Evolutionary conservation across 2,888 invertebrate genomes (phyloP), one percentile per base, ranked within the genome.

Genomic region (Cosmopolites sordidus): DNA sequence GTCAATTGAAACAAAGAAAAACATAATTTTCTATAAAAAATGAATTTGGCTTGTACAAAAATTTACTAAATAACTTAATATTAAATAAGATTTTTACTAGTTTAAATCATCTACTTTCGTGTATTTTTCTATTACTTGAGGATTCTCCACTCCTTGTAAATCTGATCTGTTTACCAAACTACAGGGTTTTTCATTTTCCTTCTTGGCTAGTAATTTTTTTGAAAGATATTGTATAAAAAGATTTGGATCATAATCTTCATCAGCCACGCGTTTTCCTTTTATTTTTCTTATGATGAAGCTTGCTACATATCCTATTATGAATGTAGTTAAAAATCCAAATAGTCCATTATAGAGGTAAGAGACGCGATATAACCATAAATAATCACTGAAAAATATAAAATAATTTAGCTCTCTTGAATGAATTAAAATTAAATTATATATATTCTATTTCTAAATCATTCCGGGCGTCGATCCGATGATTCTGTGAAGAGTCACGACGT

Each of bases 311-410:
- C 84, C 84, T 16, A 78, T 66, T 2, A 78, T 39, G 18, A 82
- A 62, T 1, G 82, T 77, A 2, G 75, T 60, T 0, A 76, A 11
- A 38, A 80, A 70, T 15, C 82, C 83, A 16, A 82, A 59, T 0
- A 78, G 74, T 0, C 84, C 82, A 49, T 84, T 86, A 82, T 86
- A 87, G 76, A 86, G 77, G 65, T 87, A 88, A 0, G 88, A 88
- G 16, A 88, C 73, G 59, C 83, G 78, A 65, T 84, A 85, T 12
- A 84, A 70, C 75, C 83, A 87, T 65, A 84, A 81, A 65, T 80
- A 83, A 0, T 66, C 62, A n/a, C 56, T 56, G 39, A 50, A 55
- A 51, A 51, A 11, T 12, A 41, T 15, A 41, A 43, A 22, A 14
- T 16, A 16, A 41, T 41, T 5, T 5, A 16, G 16, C 11, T 5